Conservation (phyloP, 2,113 vertebrate genomes). For the Canis aureus region DNA sequence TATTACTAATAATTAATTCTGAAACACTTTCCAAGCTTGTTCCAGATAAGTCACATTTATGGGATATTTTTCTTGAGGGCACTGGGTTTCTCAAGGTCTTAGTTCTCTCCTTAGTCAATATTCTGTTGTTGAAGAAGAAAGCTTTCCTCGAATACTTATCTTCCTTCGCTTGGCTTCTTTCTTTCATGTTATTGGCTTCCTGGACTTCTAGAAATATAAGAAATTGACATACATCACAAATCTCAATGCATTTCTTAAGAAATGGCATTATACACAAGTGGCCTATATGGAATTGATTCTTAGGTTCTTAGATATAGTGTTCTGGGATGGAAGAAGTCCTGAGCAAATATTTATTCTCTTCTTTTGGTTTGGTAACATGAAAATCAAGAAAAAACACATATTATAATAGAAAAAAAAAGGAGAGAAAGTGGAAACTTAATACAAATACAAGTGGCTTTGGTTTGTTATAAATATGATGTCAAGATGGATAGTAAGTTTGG, state of each 20-base stretch:
- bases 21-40: slow-evolving; percentile 15
- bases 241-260: slow-evolving; percentile 10
- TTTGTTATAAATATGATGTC: not conserved
- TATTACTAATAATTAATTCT: slow-evolving; percentile 15
- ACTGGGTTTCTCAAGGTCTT: not conserved
- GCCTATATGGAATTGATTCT: not conserved
- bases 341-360: not conserved
- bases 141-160: not conserved
- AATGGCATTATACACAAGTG: not conserved
- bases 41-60: not conserved
- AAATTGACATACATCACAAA: slow-evolving; percentile 13
- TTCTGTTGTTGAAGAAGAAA: slow-evolving; percentile 47
- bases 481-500: not conserved
- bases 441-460: not conserved
- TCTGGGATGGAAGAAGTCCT: not conserved
- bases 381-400: not conserved
- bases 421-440: not conserved
- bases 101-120: not conserved
- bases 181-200: not conserved
- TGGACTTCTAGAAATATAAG: slow-evolving; percentile 51
- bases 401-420: not conserved
- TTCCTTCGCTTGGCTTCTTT: slow-evolving; percentile 38
- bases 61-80: not conserved
- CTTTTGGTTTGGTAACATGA: not conserved
- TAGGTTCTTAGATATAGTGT: not conserved